A percentile compares a stretch with the other conserved stretches of the same genome.
These are phyloP conservation scores for Lysiphlebus fabarum DNA, from an alignment of 1,140 invertebrate genomes.

Conservation along the genomic window DNA sequence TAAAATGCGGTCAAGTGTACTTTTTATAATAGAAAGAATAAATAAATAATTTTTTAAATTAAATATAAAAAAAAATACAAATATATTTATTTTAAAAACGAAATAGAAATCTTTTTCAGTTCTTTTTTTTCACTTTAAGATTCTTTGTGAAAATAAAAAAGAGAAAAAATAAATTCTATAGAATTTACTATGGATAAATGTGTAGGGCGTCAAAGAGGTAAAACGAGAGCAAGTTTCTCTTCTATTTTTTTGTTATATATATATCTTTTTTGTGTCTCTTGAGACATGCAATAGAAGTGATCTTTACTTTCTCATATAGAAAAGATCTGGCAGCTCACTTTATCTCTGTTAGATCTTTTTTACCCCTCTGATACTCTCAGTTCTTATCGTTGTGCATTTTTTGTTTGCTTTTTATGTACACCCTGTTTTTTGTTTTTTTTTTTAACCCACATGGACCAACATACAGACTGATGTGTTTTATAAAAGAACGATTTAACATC, in stretches of 20 bases:
- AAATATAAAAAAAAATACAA: too few relatives aligned
- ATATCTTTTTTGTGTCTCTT: slow-evolving; percentile 51
- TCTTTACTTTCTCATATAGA: slow-evolving; percentile 46
- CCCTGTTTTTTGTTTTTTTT: slow-evolving; percentile 25
- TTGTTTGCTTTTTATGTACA: slow-evolving; percentile 10
- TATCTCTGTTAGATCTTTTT: slow-evolving; percentile 46
- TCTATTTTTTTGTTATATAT: slow-evolving; percentile 18
- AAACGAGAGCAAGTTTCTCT: slow-evolving; percentile 6
- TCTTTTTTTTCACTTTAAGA: too few relatives aligned
- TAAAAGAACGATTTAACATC: too few relatives aligned
- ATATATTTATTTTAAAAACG: too few relatives aligned
- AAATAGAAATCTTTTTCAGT: too few relatives aligned
- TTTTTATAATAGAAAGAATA: too few relatives aligned
- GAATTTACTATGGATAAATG: slow-evolving; percentile 22
- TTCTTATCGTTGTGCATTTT: slow-evolving; percentile 10
- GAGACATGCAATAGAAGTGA: slow-evolving; percentile 44
- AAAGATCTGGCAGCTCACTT: slow-evolving; percentile 49
- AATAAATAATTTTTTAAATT: too few relatives aligned
- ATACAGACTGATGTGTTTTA: too few relatives aligned
- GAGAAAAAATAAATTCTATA: slow-evolving; percentile 2
- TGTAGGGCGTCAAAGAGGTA: slow-evolving; percentile 23
- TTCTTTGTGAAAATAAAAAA: too few relatives aligned
- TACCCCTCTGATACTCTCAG: slow-evolving; percentile 25
- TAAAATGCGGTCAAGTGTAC: too few relatives aligned
- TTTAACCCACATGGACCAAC: too few relatives aligned